phyloP scores from a whole-genome alignment of 1,140 invertebrate species.

The Alviniconcha marisindica region DNA sequence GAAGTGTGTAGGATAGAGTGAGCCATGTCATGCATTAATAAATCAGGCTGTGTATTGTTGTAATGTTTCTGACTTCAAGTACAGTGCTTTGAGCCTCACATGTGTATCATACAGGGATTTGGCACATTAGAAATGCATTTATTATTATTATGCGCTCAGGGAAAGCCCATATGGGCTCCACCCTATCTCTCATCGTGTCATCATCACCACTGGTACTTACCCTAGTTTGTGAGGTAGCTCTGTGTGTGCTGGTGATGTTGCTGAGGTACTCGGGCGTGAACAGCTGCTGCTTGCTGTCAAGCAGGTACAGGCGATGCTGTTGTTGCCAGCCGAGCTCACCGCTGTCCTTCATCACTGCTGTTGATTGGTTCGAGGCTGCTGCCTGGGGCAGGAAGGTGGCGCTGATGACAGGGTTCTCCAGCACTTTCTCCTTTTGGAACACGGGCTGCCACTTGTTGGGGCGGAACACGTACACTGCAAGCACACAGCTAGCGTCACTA shows the following conservation, averaged over 20 bases:
- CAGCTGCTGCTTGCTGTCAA: constrained; percentile 56
- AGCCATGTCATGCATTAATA: too few species aligned
- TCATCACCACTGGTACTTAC: too few species aligned
- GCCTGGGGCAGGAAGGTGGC: constrained; percentile 57
- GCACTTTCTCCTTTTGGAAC: constrained; percentile 41
- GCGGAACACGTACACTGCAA: constrained; percentile 81
- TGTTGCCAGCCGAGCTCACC: constrained; percentile 52
- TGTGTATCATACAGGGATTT: too few species aligned
- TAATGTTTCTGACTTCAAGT: too few species aligned
- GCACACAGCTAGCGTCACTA: too few species aligned
- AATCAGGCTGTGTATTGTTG: too few species aligned
- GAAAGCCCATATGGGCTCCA: not conserved
- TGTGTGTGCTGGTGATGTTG: not conserved
- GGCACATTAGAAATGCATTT: not conserved
- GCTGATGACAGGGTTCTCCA: constrained; percentile 21
- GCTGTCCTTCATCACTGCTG: not conserved
- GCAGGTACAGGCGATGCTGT: constrained; percentile 53
- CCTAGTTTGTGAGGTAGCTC: not conserved
- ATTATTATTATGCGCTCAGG: not conserved
- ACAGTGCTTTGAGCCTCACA: not conserved
- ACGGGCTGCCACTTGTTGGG: constrained; percentile 79
- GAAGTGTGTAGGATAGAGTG: too few species aligned
- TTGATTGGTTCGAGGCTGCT: not conserved
- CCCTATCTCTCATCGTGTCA: not conserved
- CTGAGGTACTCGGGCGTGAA: constrained; percentile 40